These are phyloP conservation scores for Octopus bimaculoides DNA, from an alignment of 1,140 invertebrate genomes.

Conservation along the genomic window DNA sequence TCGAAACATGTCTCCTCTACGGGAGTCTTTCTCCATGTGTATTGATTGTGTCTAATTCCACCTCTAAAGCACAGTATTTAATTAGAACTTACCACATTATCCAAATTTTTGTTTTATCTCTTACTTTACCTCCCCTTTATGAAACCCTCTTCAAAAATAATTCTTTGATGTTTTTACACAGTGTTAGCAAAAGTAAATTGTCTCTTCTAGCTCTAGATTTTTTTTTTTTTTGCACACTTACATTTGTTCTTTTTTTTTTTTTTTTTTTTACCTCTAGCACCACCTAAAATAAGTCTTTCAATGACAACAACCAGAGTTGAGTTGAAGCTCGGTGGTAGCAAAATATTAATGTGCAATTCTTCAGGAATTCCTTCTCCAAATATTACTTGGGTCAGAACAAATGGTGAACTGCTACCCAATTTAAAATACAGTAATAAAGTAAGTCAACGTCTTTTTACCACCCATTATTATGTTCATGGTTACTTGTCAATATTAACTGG, in stretches of 20 bases:
- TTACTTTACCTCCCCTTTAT: too few relatives aligned
- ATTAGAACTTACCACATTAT: too few relatives aligned
- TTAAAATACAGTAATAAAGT: slow-evolving; percentile 31
- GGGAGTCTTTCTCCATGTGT: too few relatives aligned
- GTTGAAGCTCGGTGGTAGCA: slow-evolving; percentile 75
- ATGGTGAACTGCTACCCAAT: slow-evolving; percentile 40
- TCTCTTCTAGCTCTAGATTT: neutral
- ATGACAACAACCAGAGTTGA: slow-evolving; percentile 79
- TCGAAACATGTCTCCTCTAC: too few relatives aligned
- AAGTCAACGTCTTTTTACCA: neutral
- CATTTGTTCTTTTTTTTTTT: slow-evolving; percentile 14
- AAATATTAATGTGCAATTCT: slow-evolving; percentile 69
- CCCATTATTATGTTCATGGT: too few relatives aligned
- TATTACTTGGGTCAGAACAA: slow-evolving; percentile 70
- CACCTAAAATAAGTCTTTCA: slow-evolving; percentile 64
- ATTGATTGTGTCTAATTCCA: too few relatives aligned
- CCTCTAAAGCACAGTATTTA: too few relatives aligned
- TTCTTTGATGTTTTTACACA: neutral
- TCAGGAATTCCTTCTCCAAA: slow-evolving; percentile 79
- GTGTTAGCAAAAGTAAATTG: neutral
- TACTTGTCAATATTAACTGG: too few relatives aligned
- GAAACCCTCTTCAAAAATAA: too few relatives aligned
- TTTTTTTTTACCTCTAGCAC: slow-evolving; percentile 35
- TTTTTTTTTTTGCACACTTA: neutral
- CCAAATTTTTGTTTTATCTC: too few relatives aligned